Evolutionary conservation across 2,888 invertebrate species (phyloP).

Genomic region (Yponomeuta plumbellus): DNA sequence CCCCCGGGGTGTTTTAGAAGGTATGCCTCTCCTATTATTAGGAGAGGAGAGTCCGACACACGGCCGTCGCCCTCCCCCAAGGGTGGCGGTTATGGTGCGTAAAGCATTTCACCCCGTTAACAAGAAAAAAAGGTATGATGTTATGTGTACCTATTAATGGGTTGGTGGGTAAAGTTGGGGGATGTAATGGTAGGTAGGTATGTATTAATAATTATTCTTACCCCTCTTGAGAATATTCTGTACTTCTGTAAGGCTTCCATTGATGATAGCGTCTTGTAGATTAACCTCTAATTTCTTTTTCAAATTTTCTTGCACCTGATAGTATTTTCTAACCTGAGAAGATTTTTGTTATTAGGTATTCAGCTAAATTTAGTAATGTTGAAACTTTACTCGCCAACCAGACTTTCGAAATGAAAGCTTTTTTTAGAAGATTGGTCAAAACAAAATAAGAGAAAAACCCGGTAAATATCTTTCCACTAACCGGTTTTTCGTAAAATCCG

Average conservation of each 20-base stretch:
- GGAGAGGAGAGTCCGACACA: too few relatives aligned
- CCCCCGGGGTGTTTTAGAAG: too few relatives aligned
- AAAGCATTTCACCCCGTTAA: too few relatives aligned
- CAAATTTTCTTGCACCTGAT: constrained; percentile 35
- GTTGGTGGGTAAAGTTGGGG: too few relatives aligned
- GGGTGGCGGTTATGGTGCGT: too few relatives aligned
- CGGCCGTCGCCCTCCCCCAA: too few relatives aligned
- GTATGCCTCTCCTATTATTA: too few relatives aligned
- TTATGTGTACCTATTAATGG: too few relatives aligned
- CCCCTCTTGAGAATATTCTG: constrained; percentile 43
- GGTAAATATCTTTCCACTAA: constrained; percentile 26
- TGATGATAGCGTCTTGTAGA: constrained; percentile 59
- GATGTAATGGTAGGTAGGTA: too few relatives aligned
- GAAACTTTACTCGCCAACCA: too few relatives aligned
- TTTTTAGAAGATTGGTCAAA: neutral
- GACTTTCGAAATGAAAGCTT: too few relatives aligned
- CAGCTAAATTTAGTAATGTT: neutral
- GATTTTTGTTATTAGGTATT: neutral
- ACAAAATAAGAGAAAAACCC: neutral
- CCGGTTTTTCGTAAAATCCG: constrained; percentile 56
- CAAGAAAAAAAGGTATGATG: too few relatives aligned
- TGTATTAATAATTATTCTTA: constrained; percentile 25
- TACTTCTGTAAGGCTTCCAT: constrained; percentile 49
- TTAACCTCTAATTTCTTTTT: constrained; percentile 50
- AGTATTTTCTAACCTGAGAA: constrained; percentile 38